phyloP scores from a whole-genome alignment of 2,888 invertebrate genomes.

The Cantharis flavilabris region DNA sequence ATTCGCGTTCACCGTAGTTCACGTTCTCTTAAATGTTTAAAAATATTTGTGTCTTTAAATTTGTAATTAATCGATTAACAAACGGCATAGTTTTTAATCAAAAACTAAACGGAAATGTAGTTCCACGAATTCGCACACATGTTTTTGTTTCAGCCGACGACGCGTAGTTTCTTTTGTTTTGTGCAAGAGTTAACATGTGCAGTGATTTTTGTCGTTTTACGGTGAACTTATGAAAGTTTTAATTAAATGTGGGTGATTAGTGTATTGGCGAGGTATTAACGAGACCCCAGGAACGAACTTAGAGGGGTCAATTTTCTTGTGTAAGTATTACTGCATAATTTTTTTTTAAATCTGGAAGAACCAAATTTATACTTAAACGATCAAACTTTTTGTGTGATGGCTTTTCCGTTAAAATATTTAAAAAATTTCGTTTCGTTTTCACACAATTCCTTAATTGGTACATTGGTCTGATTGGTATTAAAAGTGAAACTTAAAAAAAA shows the following conservation, averaged over 20 bases:
- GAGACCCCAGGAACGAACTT: background rate
- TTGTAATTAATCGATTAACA: background rate
- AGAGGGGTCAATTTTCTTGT: background rate
- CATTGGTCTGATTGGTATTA: no score
- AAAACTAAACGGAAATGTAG: background rate
- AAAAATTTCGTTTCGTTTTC: background rate
- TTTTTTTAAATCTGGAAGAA: background rate
- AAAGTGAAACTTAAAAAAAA: no score
- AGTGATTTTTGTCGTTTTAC: background rate
- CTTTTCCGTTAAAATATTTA: background rate
- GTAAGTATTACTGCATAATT: background rate
- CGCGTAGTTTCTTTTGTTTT: background rate
- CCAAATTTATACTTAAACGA: no score
- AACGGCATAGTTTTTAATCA: background rate
- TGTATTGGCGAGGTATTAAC: background rate
- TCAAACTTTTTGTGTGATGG: background rate
- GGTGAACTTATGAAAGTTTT: no score
- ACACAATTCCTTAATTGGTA: no score
- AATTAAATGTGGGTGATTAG: background rate
- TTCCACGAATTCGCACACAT: background rate
- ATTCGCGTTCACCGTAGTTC: background rate
- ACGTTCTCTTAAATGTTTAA: background rate
- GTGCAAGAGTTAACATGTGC: background rate
- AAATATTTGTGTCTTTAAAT: background rate
- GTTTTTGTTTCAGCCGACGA: background rate